phyloP scores from a whole-genome alignment of 2,888 invertebrate genomes.

The Andrena chrysosceles region DNA sequence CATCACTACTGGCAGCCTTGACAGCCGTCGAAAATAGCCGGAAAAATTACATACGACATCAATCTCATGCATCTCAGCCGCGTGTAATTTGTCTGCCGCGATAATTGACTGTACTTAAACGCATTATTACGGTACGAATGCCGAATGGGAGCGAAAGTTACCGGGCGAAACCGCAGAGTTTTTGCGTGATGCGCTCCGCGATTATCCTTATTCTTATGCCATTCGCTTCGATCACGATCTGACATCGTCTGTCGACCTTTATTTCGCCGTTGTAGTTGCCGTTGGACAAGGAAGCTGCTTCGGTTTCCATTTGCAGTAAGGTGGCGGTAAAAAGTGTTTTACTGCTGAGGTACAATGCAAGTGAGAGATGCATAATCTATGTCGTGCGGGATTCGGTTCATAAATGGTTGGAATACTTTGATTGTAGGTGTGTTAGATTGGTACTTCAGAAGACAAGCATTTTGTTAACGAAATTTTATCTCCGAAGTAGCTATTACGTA shows the following conservation, averaged over 20 bases:
- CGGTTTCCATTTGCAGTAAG: background rate
- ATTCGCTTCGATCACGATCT: conserved; percentile 16
- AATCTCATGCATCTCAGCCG: background rate
- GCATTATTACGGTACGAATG: conserved; percentile 35
- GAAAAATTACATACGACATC: conserved; percentile 40
- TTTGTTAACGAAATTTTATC: no score
- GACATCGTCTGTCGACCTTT: conserved; percentile 1
- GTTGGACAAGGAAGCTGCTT: background rate
- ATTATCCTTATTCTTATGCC: background rate
- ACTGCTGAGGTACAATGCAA: background rate
- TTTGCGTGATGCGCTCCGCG: conserved; percentile 2
- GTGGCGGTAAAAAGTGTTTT: background rate
- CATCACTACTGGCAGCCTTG: background rate
- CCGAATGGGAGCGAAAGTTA: conserved; percentile 34
- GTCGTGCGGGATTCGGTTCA: background rate
- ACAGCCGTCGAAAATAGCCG: conserved; percentile 4
- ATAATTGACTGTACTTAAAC: conserved; percentile 40
- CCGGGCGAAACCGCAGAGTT: background rate
- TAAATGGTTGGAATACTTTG: background rate
- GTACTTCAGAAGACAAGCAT: background rate
- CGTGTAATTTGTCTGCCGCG: conserved; percentile 22
- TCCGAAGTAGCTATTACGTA: no score
- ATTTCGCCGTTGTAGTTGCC: background rate
- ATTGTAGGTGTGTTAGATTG: background rate
- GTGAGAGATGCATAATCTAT: background rate